A percentile compares a stretch with the other conserved stretches of the same genome.
phyloP scores from a whole-genome alignment of 2,797 vertebrate species.

The Gorsachius magnificus region DNA sequence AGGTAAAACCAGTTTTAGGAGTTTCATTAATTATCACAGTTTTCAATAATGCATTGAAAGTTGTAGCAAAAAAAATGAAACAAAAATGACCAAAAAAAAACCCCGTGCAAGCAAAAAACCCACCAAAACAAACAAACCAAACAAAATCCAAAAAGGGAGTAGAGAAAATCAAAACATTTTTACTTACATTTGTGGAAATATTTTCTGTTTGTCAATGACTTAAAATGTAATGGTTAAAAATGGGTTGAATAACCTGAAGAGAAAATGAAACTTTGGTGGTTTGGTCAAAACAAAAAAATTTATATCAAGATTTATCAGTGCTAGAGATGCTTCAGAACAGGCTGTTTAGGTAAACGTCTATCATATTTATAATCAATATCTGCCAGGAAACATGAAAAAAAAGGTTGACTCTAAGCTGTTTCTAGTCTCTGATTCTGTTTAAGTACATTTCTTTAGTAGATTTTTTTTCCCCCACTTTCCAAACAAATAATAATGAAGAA shows the following conservation, averaged over 20 bases:
- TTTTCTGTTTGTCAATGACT: neutral
- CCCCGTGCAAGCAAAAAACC: neutral
- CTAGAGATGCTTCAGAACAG: neutral
- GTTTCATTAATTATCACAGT: neutral
- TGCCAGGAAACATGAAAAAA: neutral
- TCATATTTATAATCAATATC: rapidly evolving
- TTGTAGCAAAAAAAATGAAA: neutral
- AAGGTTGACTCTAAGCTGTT: neutral
- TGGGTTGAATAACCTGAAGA: neutral
- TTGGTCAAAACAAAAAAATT: neutral
- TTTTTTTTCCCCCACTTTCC: neutral
- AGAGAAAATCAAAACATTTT: neutral
- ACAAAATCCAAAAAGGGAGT: neutral
- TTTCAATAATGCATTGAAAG: neutral
- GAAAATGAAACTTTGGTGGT: neutral
- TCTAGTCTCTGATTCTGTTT: neutral
- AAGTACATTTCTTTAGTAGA: neutral
- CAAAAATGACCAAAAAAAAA: neutral
- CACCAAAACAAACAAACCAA: neutral
- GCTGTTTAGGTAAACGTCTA: neutral
- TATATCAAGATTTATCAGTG: neutral
- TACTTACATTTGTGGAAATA: neutral
- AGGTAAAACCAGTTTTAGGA: neutral
- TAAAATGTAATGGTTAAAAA: neutral
- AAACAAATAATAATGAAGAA: neutral